These are phyloP conservation scores for Nasonia giraulti DNA, from an alignment of 1,140 invertebrate species.

Conservation along the genomic window DNA sequence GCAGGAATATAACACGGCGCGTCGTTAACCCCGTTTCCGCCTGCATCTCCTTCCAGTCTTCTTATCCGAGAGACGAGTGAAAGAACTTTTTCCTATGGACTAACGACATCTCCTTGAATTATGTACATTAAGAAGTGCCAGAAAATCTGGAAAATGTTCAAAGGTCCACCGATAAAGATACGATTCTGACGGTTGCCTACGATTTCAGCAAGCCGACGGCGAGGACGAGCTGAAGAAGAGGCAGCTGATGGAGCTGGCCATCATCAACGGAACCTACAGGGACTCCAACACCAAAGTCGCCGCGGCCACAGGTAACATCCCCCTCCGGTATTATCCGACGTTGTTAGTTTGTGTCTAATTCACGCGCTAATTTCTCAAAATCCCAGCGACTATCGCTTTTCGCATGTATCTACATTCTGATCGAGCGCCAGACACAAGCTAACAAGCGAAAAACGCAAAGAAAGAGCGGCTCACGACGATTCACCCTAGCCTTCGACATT, in stretches of 20 bases:
- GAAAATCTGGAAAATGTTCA: not conserved
- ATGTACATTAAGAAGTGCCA: not conserved
- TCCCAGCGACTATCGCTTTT: too few species aligned
- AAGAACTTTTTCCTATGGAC: too few species aligned
- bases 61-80: too few species aligned
- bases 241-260: constrained; percentile 99
- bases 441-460: not conserved
- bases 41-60: not conserved
- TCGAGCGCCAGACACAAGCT: constrained; percentile 27
- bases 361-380: constrained; percentile 9
- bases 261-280: constrained; percentile 99
- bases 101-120: too few species aligned
- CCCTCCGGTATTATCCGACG: not conserved
- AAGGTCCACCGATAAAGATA: not conserved
- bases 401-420: too few species aligned
- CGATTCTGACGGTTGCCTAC: constrained; percentile 66
- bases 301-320: constrained; percentile 78
- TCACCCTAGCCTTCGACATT: constrained; percentile 69
- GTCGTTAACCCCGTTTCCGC: not conserved
- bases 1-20: not conserved
- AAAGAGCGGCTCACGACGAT: constrained; percentile 51
- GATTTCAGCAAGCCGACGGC: constrained; percentile 94
- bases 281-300: constrained; percentile 92
- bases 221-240: constrained; percentile 99
- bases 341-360: constrained; percentile 48